phyloP scores from a whole-genome alignment of 2,888 invertebrate species.

The Mimas tiliae region DNA sequence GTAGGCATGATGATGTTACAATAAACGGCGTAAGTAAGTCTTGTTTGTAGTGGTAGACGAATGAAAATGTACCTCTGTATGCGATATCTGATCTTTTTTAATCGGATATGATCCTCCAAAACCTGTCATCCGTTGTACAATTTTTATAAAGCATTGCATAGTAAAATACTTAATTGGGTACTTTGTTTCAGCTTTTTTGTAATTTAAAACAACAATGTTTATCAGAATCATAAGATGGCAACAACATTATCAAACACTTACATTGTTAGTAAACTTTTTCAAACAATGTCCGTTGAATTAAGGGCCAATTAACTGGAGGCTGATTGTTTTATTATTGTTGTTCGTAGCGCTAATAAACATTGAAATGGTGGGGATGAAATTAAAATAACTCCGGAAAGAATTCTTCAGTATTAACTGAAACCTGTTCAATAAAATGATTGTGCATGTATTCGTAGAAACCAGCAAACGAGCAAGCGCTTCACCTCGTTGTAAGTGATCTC shows the following conservation, averaged over 20 bases:
- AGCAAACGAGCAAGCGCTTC: too few species aligned
- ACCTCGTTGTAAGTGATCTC: too few species aligned
- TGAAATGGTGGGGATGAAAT: slow-evolving; percentile 34
- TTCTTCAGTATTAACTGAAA: background rate
- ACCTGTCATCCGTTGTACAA: too few species aligned
- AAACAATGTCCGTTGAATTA: slow-evolving; percentile 66
- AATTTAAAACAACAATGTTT: slow-evolving; percentile 74
- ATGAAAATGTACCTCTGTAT: slow-evolving; percentile 34
- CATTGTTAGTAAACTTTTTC: slow-evolving; percentile 41
- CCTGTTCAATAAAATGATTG: background rate
- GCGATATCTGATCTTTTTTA: too few species aligned
- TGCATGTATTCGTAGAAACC: background rate
- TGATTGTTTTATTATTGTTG: slow-evolving; percentile 73
- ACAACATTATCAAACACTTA: slow-evolving; percentile 37
- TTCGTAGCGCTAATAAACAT: slow-evolving; percentile 61
- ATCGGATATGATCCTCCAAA: too few species aligned
- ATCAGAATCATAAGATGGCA: slow-evolving; percentile 40
- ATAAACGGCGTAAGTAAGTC: slow-evolving; percentile 49
- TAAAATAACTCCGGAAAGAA: slow-evolving; percentile 22
- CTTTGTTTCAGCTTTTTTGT: slow-evolving; percentile 69
- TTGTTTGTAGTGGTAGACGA: slow-evolving; percentile 37
- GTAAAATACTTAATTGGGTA: slow-evolving; percentile 81
- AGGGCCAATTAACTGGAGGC: slow-evolving; percentile 70
- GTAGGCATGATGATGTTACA: slow-evolving; percentile 51
- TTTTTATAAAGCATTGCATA: slow-evolving; percentile 56